Percentiles rank a stretch among this genome's conserved stretches.
phyloP scores from a whole-genome alignment of 2,797 vertebrate genomes.

The Muraenolepis orangiensis region DNA sequence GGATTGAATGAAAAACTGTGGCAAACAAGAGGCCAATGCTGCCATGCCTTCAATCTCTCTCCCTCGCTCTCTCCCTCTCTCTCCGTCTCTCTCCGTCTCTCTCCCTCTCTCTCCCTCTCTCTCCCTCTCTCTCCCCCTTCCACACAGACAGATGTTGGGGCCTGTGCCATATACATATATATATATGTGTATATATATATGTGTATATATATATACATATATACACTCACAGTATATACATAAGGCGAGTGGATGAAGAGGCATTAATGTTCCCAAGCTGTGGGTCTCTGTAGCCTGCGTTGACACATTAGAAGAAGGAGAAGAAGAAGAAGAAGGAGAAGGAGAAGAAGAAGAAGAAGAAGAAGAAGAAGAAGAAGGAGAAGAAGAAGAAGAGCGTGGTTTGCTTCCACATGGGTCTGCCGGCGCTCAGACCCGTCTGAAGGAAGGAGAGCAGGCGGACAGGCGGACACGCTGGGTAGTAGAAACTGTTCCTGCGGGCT shows the following conservation, averaged over 20 bases:
- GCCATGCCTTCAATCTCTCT: conserved; percentile 50
- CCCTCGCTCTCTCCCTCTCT: no score
- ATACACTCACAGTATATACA: conserved; percentile 34
- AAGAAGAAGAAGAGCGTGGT: conserved; percentile 47
- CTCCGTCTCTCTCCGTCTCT: no score
- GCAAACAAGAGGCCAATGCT: conserved; percentile 40
- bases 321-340: not conserved
- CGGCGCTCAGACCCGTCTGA: conserved; percentile 43
- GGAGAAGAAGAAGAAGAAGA: no score
- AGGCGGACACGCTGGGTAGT: conserved; percentile 39
- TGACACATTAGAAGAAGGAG: conserved; percentile 42
- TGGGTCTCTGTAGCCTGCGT: conserved; percentile 57
- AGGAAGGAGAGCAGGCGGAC: conserved; percentile 28
- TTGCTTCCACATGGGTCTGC: conserved; percentile 68
- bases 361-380: no score
- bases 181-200: not conserved
- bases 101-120: no score
- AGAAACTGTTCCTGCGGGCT: conserved; percentile 64
- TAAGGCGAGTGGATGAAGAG: conserved; percentile 50
- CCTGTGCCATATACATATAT: conserved; percentile 40
- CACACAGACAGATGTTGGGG: conserved; percentile 68
- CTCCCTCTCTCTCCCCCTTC: no score
- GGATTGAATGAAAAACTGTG: conserved; percentile 56
- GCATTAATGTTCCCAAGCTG: conserved; percentile 51
- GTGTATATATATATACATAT: not conserved